phyloP scores from a whole-genome alignment of 2,113 vertebrate species.

The Chaetura pelagica region DNA sequence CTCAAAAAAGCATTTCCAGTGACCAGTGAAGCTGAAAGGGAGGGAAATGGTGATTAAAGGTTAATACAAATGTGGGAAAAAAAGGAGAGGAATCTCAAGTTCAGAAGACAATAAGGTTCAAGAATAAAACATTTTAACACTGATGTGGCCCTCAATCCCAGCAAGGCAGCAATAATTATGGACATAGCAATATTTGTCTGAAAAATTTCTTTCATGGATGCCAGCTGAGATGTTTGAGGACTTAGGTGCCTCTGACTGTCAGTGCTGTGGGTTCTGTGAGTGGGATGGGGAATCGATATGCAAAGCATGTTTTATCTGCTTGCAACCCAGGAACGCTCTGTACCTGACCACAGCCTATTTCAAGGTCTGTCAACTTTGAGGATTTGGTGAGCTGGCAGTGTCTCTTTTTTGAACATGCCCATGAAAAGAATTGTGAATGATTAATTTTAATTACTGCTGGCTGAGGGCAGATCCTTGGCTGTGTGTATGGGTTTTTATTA shows the following conservation, averaged over 20 bases:
- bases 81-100: not conserved
- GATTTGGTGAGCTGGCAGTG: not conserved
- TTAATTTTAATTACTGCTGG: constrained; percentile 65
- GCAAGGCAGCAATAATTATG: not conserved
- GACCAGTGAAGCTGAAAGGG: constrained; percentile 15
- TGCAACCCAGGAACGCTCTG: not conserved
- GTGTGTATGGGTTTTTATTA: constrained; percentile 9
- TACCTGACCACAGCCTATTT: constrained; percentile 64
- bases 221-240: not conserved
- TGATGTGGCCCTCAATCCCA: not conserved
- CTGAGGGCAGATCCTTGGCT: constrained; percentile 22
- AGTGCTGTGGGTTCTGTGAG: rapidly evolving
- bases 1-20: not conserved
- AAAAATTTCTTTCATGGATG: not conserved
- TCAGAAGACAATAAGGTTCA: not conserved
- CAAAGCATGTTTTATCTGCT: constrained; percentile 51
- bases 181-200: not conserved
- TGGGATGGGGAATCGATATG: not conserved
- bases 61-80: not conserved
- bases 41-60: constrained; percentile 10
- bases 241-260: not conserved
- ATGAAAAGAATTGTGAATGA: constrained; percentile 65
- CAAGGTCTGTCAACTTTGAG: constrained; percentile 66
- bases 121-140: not conserved
- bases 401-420: constrained; percentile 29